phyloP scores from a whole-genome alignment of 35 echinoderm and acorn worm species.

The Holothuria glaberrima region DNA sequence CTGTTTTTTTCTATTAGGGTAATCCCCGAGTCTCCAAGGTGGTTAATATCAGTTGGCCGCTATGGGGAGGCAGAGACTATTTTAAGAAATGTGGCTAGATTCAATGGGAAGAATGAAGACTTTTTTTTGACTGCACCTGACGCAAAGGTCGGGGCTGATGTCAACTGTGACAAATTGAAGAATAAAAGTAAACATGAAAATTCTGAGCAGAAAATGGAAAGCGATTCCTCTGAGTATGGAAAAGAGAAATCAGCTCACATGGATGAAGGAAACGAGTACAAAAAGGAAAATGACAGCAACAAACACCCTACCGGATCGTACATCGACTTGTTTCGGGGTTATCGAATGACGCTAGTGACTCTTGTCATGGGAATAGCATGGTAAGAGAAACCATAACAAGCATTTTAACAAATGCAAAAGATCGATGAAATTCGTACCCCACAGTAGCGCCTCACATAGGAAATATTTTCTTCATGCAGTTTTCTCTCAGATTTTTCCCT shows the following conservation, averaged over 20 bases:
- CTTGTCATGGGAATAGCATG: background rate
- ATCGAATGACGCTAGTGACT: background rate
- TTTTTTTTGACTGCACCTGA: background rate
- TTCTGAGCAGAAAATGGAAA: background rate
- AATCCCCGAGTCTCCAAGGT: background rate
- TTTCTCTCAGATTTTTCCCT: too few species aligned
- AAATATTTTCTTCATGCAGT: too few species aligned
- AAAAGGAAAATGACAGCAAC: too few species aligned
- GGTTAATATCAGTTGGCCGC: constrained; percentile 21
- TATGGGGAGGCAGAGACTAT: background rate
- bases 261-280: background rate
- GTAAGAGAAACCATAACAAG: background rate
- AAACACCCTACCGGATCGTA: background rate
- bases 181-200: background rate
- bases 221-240: background rate
- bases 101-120: background rate
- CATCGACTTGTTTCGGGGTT: background rate
- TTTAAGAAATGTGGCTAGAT: background rate
- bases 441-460: too few species aligned
- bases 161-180: background rate
- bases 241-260: background rate
- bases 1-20: background rate
- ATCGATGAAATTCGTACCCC: too few species aligned
- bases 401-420: too few species aligned
- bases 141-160: background rate